Evolutionary conservation across 2,888 invertebrate species (phyloP).

Genomic region (Cephus nigrinus): DNA sequence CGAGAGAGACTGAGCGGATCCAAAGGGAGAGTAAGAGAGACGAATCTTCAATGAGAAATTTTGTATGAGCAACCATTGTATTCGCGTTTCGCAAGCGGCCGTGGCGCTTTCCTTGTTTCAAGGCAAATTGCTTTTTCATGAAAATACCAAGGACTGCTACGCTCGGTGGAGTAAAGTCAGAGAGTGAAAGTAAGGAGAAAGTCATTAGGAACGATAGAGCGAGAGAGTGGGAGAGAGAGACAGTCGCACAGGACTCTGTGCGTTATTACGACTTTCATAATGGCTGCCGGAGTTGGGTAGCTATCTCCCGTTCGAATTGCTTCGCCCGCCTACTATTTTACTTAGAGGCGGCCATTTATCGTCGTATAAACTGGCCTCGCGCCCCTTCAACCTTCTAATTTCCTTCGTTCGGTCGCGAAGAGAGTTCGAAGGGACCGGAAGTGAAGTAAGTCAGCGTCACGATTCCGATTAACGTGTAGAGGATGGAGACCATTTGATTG

Average conservation of each 20-base stretch:
- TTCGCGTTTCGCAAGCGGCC: background rate
- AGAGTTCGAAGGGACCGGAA: background rate
- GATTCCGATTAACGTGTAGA: background rate
- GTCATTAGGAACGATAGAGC: too few species aligned
- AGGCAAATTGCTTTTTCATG: background rate
- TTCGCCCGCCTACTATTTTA: slow-evolving; percentile 4
- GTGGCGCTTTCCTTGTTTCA: background rate
- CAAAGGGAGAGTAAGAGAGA: too few species aligned
- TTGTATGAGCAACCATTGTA: too few species aligned
- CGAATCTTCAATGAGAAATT: too few species aligned
- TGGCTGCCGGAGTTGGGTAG: background rate
- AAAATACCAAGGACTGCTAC: background rate
- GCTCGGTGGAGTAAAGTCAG: too few species aligned
- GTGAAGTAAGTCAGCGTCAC: background rate
- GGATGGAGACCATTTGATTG: background rate
- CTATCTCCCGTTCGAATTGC: background rate
- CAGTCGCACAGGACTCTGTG: background rate
- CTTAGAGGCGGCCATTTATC: slow-evolving; percentile 4
- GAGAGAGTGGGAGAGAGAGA: too few species aligned
- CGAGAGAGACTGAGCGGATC: too few species aligned
- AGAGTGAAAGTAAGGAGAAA: too few species aligned
- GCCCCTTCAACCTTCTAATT: background rate
- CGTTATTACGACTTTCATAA: slow-evolving; percentile 4
- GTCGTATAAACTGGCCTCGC: background rate
- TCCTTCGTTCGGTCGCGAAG: background rate